Percentiles rank a stretch among this genome's conserved stretches.
Conservation (phyloP, 1,140 invertebrate species). For the Drosophila cardini region DNA sequence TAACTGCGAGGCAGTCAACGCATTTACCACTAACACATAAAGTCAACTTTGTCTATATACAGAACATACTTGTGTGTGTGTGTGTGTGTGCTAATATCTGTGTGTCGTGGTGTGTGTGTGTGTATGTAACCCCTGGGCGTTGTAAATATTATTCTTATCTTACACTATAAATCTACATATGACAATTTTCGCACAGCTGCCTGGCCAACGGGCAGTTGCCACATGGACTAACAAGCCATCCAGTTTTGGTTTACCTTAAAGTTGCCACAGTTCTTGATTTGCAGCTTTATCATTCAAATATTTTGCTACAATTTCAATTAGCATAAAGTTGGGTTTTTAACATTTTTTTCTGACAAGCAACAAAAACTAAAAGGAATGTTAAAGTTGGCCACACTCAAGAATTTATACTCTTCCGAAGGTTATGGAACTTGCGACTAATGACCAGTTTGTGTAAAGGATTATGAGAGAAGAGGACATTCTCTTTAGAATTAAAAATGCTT, state of each 20-base stretch:
- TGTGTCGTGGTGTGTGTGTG: slow-evolving; percentile 5
- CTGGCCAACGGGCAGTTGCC: slow-evolving; percentile 42
- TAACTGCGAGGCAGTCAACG: slow-evolving; percentile 47
- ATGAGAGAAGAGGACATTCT: too few species aligned
- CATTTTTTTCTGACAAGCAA: neutral
- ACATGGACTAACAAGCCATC: slow-evolving; percentile 15
- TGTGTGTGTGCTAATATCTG: slow-evolving; percentile 18
- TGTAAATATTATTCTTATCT: slow-evolving; percentile 82
- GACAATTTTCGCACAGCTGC: slow-evolving; percentile 74
- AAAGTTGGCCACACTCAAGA: neutral
- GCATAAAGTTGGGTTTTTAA: slow-evolving; percentile 3
- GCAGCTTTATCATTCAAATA: neutral
- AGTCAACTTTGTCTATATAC: slow-evolving; percentile 59
- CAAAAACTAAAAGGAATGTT: neutral
- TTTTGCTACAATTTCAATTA: slow-evolving; percentile 15
- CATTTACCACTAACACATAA: slow-evolving; percentile 72
- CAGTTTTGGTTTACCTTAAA: slow-evolving; percentile 56
- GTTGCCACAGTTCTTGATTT: slow-evolving; percentile 15
- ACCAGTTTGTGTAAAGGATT: too few species aligned
- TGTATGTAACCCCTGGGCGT: slow-evolving; percentile 64
- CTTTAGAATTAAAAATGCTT: too few species aligned
- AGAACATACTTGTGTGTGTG: neutral
- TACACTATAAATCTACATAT: slow-evolving; percentile 80
- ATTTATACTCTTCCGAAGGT: too few species aligned
- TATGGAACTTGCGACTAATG: too few species aligned